A percentile compares a stretch with the other conserved stretches of the same genome.
Conservation (phyloP, 2,113 vertebrate species). For the Rhineura floridana region DNA sequence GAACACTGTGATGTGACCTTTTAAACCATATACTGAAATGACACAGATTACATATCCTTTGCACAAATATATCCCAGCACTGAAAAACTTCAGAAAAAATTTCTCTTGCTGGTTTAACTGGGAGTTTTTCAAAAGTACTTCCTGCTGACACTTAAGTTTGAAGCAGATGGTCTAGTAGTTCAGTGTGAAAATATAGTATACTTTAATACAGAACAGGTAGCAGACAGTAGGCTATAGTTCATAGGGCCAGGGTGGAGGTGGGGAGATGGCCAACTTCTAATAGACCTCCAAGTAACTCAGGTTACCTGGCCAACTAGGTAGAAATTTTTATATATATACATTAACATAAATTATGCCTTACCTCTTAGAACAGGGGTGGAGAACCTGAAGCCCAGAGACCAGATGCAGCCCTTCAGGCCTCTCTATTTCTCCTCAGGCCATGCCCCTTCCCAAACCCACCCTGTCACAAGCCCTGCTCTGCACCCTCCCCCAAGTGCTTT, state of each 20-base stretch:
- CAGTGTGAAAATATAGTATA: neutral
- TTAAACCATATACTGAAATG: constrained; percentile 11
- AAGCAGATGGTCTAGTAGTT: neutral
- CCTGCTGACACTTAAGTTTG: neutral
- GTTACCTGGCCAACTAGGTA: too few relatives aligned
- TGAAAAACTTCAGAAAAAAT: neutral
- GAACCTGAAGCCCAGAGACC: too few relatives aligned
- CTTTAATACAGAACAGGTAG: neutral
- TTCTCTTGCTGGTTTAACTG: neutral
- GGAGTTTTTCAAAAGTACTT: constrained; percentile 21
- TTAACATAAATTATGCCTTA: too few relatives aligned
- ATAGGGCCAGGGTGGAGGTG: neutral
- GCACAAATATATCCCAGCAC: constrained; percentile 25
- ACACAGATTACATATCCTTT: constrained; percentile 4
- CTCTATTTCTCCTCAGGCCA: too few relatives aligned
- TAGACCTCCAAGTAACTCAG: too few relatives aligned
- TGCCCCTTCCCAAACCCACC: too few relatives aligned
- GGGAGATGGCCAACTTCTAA: neutral
- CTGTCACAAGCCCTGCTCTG: too few relatives aligned
- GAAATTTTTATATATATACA: too few relatives aligned
- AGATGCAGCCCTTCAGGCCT: too few relatives aligned
- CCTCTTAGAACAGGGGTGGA: too few relatives aligned
- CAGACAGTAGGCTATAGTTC: too few relatives aligned
- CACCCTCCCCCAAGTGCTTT: too few relatives aligned
- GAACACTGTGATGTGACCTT: constrained; percentile 2